Base-by-base conservation (phyloP, 2,113 vertebrate genomes). In the Bucco capensis region DNA sequence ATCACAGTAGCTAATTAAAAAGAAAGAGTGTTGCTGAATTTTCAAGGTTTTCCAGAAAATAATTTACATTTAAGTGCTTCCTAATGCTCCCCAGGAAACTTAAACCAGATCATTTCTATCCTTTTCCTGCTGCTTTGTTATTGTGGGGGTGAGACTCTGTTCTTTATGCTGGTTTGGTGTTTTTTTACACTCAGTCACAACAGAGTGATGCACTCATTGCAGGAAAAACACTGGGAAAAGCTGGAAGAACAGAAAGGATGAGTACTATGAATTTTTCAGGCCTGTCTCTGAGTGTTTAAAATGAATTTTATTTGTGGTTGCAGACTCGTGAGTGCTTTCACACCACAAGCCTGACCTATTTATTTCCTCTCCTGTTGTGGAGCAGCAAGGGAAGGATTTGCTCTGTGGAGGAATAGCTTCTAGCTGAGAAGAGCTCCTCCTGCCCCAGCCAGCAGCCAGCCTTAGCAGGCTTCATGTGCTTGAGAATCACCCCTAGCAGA, bases 361-460 rank as follows among this genome's bases (percentile, higher is more conserved):
- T 91, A 71, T 79, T 95, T 75, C 28, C 30, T 80, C 47, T 92
- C 22, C 6, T 75, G 31, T 61, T 80, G 66, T 53, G n/a, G 51
- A 56, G 47, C 42, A 53, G 47, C 46, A 19, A 82, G 42, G 67
- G 67, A 73, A 89, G 72, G 65, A 40, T 94, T 94, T 92, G 16
- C 79, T 70, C 3, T 61, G 54, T 22, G 30, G 73, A 79, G 67
- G 46, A 88, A 78, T 3, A 81, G 79, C 88, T 89, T 88, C 70
- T 65, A 77, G 79, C 75, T 80, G 73, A 86, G 73, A 74, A 89
- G 84, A 88, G 17, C 89, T 82, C 54, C 75, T 73, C 16, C 19
- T 92, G 61, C 60, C 72, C 78, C 73, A 54, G 60, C 75, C 87
- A 83, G 79, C 88, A 82, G 85, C 81, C 83, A 90, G 70, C 66